Base-by-base conservation (phyloP, 1,140 invertebrate genomes). In the Rhyzopertha dominica region DNA sequence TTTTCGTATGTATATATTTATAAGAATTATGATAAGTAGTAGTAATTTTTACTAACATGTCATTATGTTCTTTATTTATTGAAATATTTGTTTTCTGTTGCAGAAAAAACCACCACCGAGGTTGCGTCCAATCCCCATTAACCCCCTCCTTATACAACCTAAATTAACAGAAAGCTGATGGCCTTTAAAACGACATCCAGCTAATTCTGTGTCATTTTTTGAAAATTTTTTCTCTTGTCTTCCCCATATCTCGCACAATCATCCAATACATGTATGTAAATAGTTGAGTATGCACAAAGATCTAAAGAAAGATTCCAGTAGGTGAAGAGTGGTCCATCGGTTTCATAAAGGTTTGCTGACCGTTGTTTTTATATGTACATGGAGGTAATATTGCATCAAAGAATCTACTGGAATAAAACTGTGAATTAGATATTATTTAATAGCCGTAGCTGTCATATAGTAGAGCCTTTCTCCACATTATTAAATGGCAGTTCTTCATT, bases 51-150 rank as follows among this genome's bases (percentile, higher is more conserved):
- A 7, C 8, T 14, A 14, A 8, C 14, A 32, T 13, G 9, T 32
- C 16, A 10, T 32, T 10, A 32, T 8, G 17, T 20, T 37, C 22
- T 10, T 19, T 20, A 37, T 47, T 37, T 49, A 17, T 16, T 24
- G 17, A 38, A 19, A 20, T 26, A 39, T 36, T 30, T 46, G 5
- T 46, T 36, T 65, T 40, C 65, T 68, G 37, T 75, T 75, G 0
- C 68, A 85, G 76, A 86, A 87, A 70, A 87, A 87, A 58, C 76
- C 84, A 56, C 80, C 81, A 41, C 75, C 83, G n/a, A 73, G 85
- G 34, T 80, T 81, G 35, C 72, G 79, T 48, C 78, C 84, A 20
- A 76, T 89, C 42, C 81, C 84, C 20, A 74, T 87, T 46, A 81
- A 82, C 39, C 82, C 85, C 58, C 78, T 84, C 66, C 70, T 87